Conservation (phyloP, 2,888 invertebrate species). For the Pristionchus fissidentatus region DNA sequence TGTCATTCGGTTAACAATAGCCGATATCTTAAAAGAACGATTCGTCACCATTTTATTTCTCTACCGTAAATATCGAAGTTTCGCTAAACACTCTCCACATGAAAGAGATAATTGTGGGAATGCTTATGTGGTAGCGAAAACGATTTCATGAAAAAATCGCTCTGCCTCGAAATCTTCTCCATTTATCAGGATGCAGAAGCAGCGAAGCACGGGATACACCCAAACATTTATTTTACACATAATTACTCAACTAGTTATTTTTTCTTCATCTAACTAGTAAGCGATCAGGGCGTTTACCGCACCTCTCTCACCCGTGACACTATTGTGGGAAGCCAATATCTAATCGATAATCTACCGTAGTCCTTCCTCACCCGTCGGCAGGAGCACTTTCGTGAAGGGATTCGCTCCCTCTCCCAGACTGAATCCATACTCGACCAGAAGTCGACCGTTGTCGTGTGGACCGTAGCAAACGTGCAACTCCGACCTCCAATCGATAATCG, state of each 20-base stretch:
- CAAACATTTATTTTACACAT: too few relatives aligned
- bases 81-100: too few relatives aligned
- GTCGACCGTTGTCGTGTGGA: constrained; percentile 76
- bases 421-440: constrained; percentile 78
- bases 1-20: too few relatives aligned
- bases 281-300: not conserved
- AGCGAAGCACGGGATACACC: too few relatives aligned
- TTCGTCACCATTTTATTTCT: not conserved
- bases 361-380: constrained; percentile 59
- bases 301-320: not conserved
- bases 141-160: too few relatives aligned
- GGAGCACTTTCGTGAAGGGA: constrained; percentile 62
- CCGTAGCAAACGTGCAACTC: constrained; percentile 77
- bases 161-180: too few relatives aligned
- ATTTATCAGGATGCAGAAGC: too few relatives aligned
- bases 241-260: not conserved
- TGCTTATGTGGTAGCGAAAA: too few relatives aligned
- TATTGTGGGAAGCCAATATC: not conserved
- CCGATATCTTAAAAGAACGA: not conserved
- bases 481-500: constrained; percentile 51
- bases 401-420: constrained; percentile 73
- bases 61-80: not conserved
- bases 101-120: too few relatives aligned
- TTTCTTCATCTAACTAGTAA: not conserved
- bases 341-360: not conserved